These are phyloP conservation scores for Diplodus puntazzo DNA, from an alignment of 2,797 vertebrate genomes.

Conservation along the genomic window DNA sequence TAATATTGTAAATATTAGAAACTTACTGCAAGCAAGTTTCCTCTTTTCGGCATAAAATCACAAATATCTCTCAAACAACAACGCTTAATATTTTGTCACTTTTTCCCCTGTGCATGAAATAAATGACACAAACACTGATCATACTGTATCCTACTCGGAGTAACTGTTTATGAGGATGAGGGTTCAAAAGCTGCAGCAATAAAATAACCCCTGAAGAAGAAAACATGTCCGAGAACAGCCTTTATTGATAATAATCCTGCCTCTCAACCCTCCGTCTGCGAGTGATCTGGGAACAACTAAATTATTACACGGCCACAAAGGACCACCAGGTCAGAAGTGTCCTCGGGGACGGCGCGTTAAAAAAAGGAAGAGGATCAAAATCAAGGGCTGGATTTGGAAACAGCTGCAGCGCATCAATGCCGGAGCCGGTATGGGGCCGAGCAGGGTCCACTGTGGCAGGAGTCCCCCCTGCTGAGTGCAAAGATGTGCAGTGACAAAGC, in stretches of 20 bases:
- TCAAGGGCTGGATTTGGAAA: slow-evolving; percentile 86
- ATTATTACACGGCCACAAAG: slow-evolving; percentile 59
- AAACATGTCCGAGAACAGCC: neutral
- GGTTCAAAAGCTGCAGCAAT: slow-evolving; percentile 16
- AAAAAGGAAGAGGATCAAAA: slow-evolving; percentile 80
- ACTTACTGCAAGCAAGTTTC: neutral
- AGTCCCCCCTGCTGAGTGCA: slow-evolving; percentile 77
- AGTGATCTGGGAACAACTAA: slow-evolving; percentile 54
- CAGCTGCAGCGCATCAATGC: slow-evolving; percentile 83
- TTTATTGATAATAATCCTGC: slow-evolving; percentile 22
- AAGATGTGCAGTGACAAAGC: slow-evolving; percentile 80
- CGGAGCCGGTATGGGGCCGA: slow-evolving; percentile 53
- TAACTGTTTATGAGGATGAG: neutral
- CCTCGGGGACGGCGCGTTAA: slow-evolving; percentile 51
- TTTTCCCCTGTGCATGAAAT: neutral
- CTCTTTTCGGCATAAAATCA: neutral
- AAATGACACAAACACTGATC: too few species aligned
- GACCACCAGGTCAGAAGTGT: slow-evolving; percentile 74
- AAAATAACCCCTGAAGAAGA: slow-evolving; percentile 14
- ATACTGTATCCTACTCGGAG: too few species aligned
- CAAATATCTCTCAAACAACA: neutral
- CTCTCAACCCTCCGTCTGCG: slow-evolving; percentile 31
- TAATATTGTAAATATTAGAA: too few species aligned
- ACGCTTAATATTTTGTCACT: neutral
- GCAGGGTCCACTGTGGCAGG: slow-evolving; percentile 67